Evolutionary conservation across 2,888 invertebrate species (phyloP).

Genomic region (Craniophora ligustri): DNA sequence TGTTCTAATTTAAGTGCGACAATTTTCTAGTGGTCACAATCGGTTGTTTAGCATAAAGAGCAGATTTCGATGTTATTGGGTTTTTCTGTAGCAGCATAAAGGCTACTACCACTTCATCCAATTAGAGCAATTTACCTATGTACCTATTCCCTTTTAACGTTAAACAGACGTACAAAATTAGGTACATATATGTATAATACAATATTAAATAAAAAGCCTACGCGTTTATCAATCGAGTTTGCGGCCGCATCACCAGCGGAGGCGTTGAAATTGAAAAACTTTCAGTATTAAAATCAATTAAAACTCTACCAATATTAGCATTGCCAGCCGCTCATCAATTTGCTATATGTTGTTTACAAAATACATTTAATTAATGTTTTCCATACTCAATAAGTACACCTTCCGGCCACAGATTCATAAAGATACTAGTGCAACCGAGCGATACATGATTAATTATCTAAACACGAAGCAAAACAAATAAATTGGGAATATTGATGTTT

Average conservation of each 20-base stretch:
- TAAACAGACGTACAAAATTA: no score
- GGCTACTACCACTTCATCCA: no score
- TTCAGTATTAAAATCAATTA: slow-evolving; percentile 19
- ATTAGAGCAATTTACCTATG: no score
- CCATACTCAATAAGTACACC: slow-evolving; percentile 15
- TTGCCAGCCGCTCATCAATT: slow-evolving; percentile 25
- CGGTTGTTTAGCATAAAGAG: no score
- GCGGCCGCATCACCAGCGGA: background rate
- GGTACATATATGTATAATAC: no score
- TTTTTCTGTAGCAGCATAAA: no score
- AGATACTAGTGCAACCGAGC: slow-evolving; percentile 3
- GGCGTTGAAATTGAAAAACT: slow-evolving; percentile 17
- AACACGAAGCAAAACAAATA: slow-evolving; percentile 6
- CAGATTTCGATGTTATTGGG: no score
- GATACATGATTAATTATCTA: slow-evolving; percentile 10
- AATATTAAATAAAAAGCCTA: background rate
- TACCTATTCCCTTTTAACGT: no score
- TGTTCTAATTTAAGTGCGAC: no score
- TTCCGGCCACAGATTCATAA: slow-evolving; percentile 23
- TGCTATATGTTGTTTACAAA: slow-evolving; percentile 8
- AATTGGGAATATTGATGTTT: slow-evolving; percentile 1
- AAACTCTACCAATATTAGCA: slow-evolving; percentile 15
- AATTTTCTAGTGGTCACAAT: no score
- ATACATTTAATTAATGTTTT: slow-evolving; percentile 27
- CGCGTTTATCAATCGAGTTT: background rate